These are phyloP conservation scores for Heliconius melpomene DNA, from an alignment of 1,140 invertebrate species.

Conservation along the genomic window DNA sequence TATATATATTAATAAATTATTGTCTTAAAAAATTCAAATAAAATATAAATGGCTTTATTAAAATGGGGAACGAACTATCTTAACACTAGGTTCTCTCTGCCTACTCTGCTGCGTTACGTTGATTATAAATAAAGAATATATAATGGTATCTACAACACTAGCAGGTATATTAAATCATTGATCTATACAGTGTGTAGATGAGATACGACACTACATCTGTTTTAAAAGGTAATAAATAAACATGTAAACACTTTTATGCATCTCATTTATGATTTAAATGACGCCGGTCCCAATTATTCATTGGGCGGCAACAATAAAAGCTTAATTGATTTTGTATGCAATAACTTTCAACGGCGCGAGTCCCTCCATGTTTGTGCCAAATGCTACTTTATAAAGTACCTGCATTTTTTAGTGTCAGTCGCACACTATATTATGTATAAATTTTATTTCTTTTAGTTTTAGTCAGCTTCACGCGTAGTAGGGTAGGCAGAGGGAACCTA, in stretches of 20 bases:
- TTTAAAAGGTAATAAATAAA: slow-evolving; percentile 44
- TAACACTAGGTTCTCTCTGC: too few species aligned
- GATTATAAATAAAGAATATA: too few species aligned
- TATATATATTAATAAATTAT: too few species aligned
- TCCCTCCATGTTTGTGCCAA: slow-evolving; percentile 10
- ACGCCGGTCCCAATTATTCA: slow-evolving; percentile 49
- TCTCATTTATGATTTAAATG: slow-evolving; percentile 54
- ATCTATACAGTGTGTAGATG: neutral
- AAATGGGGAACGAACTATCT: too few species aligned
- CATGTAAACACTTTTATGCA: slow-evolving; percentile 39
- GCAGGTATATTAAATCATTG: too few species aligned
- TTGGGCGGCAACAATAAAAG: slow-evolving; percentile 48
- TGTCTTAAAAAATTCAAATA: too few species aligned
- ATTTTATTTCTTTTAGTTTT: neutral
- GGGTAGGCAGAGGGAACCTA: too few species aligned
- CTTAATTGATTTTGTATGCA: slow-evolving; percentile 59
- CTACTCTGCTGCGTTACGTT: too few species aligned
- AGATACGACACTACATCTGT: neutral
- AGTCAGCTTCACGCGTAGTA: too few species aligned
- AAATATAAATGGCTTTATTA: too few species aligned
- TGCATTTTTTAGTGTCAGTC: slow-evolving; percentile 1
- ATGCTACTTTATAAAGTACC: slow-evolving; percentile 25
- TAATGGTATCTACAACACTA: too few species aligned
- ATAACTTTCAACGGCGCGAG: slow-evolving; percentile 48
- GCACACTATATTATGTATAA: neutral